Base-by-base conservation (phyloP, 2,113 vertebrate genomes). In the Kryptolebias marmoratus region DNA sequence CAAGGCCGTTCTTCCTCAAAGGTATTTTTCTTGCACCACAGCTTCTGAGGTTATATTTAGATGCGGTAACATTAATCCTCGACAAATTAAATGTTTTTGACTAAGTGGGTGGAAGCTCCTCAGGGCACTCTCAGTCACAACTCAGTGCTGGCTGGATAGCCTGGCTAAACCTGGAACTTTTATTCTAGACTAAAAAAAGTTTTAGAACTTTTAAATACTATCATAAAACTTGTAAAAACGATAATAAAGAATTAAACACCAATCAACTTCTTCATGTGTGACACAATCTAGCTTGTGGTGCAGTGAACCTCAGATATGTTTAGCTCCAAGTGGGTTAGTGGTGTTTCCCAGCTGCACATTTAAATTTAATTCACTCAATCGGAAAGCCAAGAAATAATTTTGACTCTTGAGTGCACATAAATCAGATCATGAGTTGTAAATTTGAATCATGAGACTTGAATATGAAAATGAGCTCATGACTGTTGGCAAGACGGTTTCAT, bases 381-480 rank as follows among this genome's bases (percentile, higher is more conserved):
- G 55, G 57, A 64, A 57, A 63, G 67, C 4, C 27, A 14, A 27
- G 6, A 42, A 42, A 10, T 73, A 57, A 82, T 83, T 52, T 74
- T 50, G 53, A 71, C 72, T 75, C 2, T 68, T 42, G 64, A 71
- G 67, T 64, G 73, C 72, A 57, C 71, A 80, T 79, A n/a, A 87
- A 80, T 68, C 49, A 42, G 45, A 52, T 67, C 72, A 57, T 62
- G 52, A 76, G 68, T 64, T 60, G 49, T 28, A 58, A 15, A 52
- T 71, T 69, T 75, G 75, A 83, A 73, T 86, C 79, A 79, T 54
- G 8, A 53, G 32, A 64, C 76, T 85, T 6, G 50, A 80, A 75
- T 11, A 13, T 69, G 79, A 81, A 44, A 80, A 85, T 90, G 88
- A 92, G 80, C 77, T 92, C 87, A 94, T 91, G 73, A 75, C 72